These are phyloP conservation scores for human (Homo sapiens) DNA, from an alignment of 2,113 vertebrate genomes.

Conservation along the genomic window GRCh38 chr13:73976501-73977000, in stretches of 20 bases:
- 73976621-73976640: not conserved
- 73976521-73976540: rapidly evolving
- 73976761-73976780: not conserved
- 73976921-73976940: not conserved
- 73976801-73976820: not conserved
- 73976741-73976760: not conserved
- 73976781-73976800: not conserved
- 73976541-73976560: not conserved
- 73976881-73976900: not conserved
- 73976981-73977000: not conserved
- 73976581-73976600: not conserved
- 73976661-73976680: not conserved
- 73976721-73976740: not conserved
- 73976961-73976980: not conserved
- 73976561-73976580: not conserved
- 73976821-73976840: not conserved
- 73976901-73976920: not conserved
- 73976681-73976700: not conserved
- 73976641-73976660: not conserved
- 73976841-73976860: not conserved
- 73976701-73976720: not conserved
- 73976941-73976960: not conserved
- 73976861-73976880: not conserved
- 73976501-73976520: not conserved
- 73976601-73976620: not conserved